These are phyloP conservation scores for Gymnarchus niloticus DNA, from an alignment of 2,113 vertebrate genomes.

Conservation along the genomic window DNA sequence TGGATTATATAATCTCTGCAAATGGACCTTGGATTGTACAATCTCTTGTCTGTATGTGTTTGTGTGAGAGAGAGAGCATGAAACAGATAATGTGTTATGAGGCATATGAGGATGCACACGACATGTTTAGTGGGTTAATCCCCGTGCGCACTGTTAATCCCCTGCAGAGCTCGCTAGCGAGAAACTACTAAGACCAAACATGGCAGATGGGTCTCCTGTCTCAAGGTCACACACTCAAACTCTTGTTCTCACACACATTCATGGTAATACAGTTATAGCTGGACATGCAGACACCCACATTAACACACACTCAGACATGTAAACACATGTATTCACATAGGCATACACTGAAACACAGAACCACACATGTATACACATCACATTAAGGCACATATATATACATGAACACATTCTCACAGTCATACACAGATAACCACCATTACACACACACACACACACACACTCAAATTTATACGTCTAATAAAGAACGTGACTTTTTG, in stretches of 20 bases:
- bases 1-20: neutral
- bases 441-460: no score
- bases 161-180: neutral
- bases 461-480: no score
- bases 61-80: neutral
- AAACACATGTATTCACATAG: neutral
- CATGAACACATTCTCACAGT: no score
- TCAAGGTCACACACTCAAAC: no score
- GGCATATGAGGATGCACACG: neutral
- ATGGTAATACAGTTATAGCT: neutral
- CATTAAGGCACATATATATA: no score
- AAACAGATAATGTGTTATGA: neutral
- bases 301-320: neutral
- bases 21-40: neutral
- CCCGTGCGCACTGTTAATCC: neutral
- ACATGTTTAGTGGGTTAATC: neutral
- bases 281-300: neutral
- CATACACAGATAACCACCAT: no score
- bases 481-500: no score
- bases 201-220: no score
- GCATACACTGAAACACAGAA: no score
- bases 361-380: no score
- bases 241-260: neutral
- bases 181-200: neutral
- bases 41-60: neutral